These are phyloP conservation scores for Meloidogyne chitwoodi DNA, from an alignment of 1,140 invertebrate genomes.

Conservation along the genomic window DNA sequence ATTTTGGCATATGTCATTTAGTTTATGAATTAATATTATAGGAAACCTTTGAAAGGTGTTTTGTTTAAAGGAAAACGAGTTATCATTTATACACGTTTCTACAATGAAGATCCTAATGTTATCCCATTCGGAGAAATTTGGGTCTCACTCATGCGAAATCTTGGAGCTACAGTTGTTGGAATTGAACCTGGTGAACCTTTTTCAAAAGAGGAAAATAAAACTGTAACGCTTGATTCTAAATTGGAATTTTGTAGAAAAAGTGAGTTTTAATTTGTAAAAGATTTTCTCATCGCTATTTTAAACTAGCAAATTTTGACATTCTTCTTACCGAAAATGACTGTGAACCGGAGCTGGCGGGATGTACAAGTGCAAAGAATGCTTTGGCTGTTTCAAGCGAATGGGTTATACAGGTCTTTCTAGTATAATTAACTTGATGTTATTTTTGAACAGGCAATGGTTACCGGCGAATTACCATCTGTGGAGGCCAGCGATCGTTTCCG, in stretches of 20 bases:
- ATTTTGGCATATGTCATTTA: not conserved
- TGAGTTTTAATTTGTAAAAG: not conserved
- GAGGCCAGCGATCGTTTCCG: not conserved
- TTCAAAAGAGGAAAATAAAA: not conserved
- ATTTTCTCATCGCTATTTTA: not conserved
- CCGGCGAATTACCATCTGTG: not conserved
- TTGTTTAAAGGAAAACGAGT: conserved; percentile 38
- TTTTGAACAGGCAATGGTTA: not conserved
- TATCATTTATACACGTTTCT: conserved; percentile 23
- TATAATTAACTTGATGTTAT: not conserved
- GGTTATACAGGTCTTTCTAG: conserved; percentile 44
- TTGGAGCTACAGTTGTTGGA: conserved; percentile 45
- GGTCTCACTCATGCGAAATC: conserved; percentile 37
- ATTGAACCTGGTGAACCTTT: conserved; percentile 1
- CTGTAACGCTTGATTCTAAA: not conserved
- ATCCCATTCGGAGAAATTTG: conserved; percentile 48
- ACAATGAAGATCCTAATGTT: conserved; percentile 8
- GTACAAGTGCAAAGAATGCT: conserved; percentile 17
- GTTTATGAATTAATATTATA: conserved; percentile 19
- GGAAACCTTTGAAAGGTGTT: conserved; percentile 33
- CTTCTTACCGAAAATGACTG: conserved; percentile 42
- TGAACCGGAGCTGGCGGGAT: conserved; percentile 23
- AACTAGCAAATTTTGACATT: conserved; percentile 32
- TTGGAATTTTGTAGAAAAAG: conserved; percentile 21
- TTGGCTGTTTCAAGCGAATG: conserved; percentile 49